phyloP scores from a whole-genome alignment of 2,888 invertebrate genomes.

The Xestoiulus laeticollis region DNA sequence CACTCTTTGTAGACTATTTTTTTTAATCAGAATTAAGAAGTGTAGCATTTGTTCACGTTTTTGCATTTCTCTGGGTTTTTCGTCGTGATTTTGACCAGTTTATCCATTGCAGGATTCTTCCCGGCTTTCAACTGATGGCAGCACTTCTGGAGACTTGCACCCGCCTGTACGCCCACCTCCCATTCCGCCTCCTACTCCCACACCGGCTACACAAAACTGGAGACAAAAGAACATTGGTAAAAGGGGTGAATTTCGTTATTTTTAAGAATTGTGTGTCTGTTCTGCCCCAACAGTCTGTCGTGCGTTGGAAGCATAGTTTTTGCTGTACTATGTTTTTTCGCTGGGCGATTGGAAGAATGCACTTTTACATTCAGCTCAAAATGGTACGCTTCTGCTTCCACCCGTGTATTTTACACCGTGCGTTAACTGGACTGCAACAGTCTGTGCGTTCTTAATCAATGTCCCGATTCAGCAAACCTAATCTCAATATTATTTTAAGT shows the following conservation, averaged over 20 bases:
- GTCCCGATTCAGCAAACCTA: neutral
- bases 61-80: too few relatives aligned
- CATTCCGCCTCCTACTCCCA: constrained; percentile 53
- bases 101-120: constrained; percentile 48
- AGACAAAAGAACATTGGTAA: constrained; percentile 81
- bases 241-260: constrained; percentile 94
- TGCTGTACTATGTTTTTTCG: neutral
- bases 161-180: constrained; percentile 49
- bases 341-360: constrained; percentile 12
- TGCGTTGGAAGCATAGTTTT: constrained; percentile 58
- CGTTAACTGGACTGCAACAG: constrained; percentile 32
- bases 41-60: too few relatives aligned
- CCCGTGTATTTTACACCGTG: constrained; percentile 7
- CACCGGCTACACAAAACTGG: constrained; percentile 81
- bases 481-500: neutral
- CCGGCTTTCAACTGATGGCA: constrained; percentile 51
- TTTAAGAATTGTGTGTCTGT: constrained; percentile 67
- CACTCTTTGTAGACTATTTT: too few relatives aligned
- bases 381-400: neutral
- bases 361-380: neutral
- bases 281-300: neutral
- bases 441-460: constrained; percentile 21
- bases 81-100: too few relatives aligned
- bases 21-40: too few relatives aligned
- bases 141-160: constrained; percentile 49